Base-by-base conservation (phyloP, 2,113 vertebrate genomes). In the Podarcis muralis region DNA sequence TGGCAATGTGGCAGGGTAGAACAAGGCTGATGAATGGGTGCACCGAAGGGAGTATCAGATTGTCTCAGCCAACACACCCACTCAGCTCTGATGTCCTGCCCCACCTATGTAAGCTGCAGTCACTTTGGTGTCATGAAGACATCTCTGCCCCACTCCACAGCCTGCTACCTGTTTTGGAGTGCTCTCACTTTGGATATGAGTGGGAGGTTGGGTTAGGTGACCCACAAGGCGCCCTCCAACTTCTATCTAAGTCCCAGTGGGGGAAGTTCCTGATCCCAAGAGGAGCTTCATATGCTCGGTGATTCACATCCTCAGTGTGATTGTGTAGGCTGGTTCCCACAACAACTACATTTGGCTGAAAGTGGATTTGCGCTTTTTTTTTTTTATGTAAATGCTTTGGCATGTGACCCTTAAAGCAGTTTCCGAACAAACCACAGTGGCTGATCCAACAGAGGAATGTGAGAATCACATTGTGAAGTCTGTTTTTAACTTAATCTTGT, bases 401-500 rank as follows among this genome's bases (percentile, higher is more conserved):
- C 35, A 77, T 88, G 13, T 68, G 30, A 71, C 23, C 75, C 57
- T 65, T 25, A n/a, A 59, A n/a, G 18, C 15, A 68, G 37, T 43
- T 77, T 32, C n/a, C 18, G 75, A 76, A 69, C 9, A 79, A 76
- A 32, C 5, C 40, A 48, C 25, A 79, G 27, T 32, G 43, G 43
- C 30, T 71, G 22, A 35, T 69, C 65, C 76, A 68, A 20, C 11
- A 20, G 57, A 86, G 40, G 37, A 78, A 8, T 68, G 37, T 78
- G 27, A 78, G 74, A 48, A 78, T 86, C 15, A 66, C 89, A 27
- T 84, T 89, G 25, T 66, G 35, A 66, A 18, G 37, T 78, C 16
- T 68, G 37, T 86, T 68, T 78, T 66, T 40, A 40, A 77, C 85
- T 86, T 86, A 66, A 23, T 78, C n/a, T 48, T 68, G 53, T 86